Base-by-base conservation (phyloP, 2,113 vertebrate genomes). In the Aleadryas rufinucha region DNA sequence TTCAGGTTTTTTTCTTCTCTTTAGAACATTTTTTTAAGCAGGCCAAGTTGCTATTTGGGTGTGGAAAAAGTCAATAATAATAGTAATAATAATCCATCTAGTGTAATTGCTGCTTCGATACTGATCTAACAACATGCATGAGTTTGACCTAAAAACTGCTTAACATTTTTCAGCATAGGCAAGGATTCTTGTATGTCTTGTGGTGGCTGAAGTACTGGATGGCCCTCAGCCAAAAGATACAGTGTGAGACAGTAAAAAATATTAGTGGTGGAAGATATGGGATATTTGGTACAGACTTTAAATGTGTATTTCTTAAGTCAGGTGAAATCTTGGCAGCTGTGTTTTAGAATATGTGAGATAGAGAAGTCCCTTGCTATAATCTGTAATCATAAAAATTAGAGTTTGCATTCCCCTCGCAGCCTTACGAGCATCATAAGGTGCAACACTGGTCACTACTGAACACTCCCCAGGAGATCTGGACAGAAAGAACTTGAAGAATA, bases 391-490 rank as follows among this genome's bases (percentile, higher is more conserved):
- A 13, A 17, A 56, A 39, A 53, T 33, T 31, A 44, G 12, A 56
- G 13, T 52, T 45, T 83, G 1, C 28, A 50, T 59, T 3, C 3
- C 5, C 7, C 4, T 68, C 56, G 8, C 35, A 65, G 22, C 18
- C 31, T 49, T 76, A 56, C 42, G 66, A 65, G 5, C 16, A 22
- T 53, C n/a, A 13, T 11, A 35, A 80, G 12, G 3, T 12, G 19
- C 21, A 18, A 45, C 31, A 7, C 13, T 37, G 10, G 22, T 54
- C 8, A 11, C 14, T 68, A 9, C 16, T 54, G 13, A 76, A 59
- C 0, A 18, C 2, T 31, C 1, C 0, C 4, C 3, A 4, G 28
- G 17, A 61, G 24, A 45, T 37, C 16, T 76, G 53, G 33, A 45
- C 30, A 57, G 28, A 59, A 59, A 3, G 9, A 18, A 37, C 45